Base-by-base conservation (phyloP, 2,888 invertebrate genomes). In the Drosophila percnosoma region DNA sequence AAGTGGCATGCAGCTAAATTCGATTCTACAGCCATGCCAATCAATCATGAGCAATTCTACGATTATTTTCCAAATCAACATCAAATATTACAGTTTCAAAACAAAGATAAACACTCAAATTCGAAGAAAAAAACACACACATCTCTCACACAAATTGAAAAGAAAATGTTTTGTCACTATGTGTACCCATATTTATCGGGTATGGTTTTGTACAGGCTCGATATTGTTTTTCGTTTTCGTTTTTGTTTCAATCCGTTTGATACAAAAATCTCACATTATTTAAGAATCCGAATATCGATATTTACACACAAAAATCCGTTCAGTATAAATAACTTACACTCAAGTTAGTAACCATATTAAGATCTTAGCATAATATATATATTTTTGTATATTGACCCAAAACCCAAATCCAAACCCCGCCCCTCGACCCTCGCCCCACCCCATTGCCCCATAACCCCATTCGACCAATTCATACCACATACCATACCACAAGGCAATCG, bases 401-500 rank as follows among this genome's bases (percentile, higher is more conserved):
- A 24, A 27, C 51, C 8, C 21, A 34, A 33, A 5, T 31, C 66
- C 49, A 48, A 48, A 31, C 15, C 33, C 33, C 21, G 21, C 21
- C 21, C 21, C 21, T 21, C 8, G 34, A 2, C 24, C 27, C 27
- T 15, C 11, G 13, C 24, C 34, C 15, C 8, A 3, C 11, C 11
- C 27, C 24, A 18, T 31, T 24, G 18, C 18, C 24, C 34, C 15
- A 13, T 8, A 11, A 7, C 7, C 24, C 36, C 58, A 29, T 36
- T 27, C 54, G 54, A 57, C 11, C 59, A 55, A 59, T 38, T 34
- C 54, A 36, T 18, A 21, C 24, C 45, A 45, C 45, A 45, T 7
- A 45, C 21, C 42, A 45, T 45, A 53, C 52, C 42, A 60, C 78
- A 68, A 74, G 74, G 75, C 79, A 78, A 76, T 68, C 76, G 76